Evolutionary conservation across 37 sponge, comb jelly and placozoan species (phyloP).

Genomic region (Eunapius fragilis): DNA sequence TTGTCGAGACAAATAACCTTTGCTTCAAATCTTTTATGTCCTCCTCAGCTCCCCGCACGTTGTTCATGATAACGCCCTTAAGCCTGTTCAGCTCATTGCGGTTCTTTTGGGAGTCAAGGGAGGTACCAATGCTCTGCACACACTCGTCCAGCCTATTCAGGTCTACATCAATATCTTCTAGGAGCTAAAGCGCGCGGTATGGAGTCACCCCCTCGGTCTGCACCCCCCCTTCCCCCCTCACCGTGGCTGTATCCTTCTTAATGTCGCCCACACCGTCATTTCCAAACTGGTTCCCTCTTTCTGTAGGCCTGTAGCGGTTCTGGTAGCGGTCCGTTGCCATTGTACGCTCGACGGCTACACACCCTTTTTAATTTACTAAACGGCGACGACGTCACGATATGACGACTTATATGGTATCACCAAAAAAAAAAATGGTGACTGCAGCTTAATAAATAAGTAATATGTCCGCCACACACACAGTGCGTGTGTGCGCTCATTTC

Average conservation of each 20-base stretch:
- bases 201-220: too few species aligned
- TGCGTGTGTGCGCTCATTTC: too few species aligned
- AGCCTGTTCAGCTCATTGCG: constrained; percentile 20
- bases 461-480: too few species aligned
- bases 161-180: constrained; percentile 28
- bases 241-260: not conserved
- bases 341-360: not conserved
- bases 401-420: not conserved
- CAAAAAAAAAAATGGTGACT: too few species aligned
- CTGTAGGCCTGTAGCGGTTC: constrained; percentile 2
- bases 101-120: constrained; percentile 21
- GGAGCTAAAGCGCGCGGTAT: not conserved
- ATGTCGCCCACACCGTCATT: not conserved
- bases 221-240: not conserved
- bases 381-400: not conserved
- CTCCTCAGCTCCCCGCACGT: not conserved
- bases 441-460: too few species aligned
- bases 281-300: not conserved
- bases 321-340: constrained; percentile 30
- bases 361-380: not conserved
- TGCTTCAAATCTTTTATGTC: constrained; percentile 17
- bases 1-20: not conserved
- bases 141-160: constrained; percentile 24
- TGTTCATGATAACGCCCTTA: constrained; percentile 24
- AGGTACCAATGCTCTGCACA: constrained; percentile 41